phyloP scores from a whole-genome alignment of 2,888 invertebrate species.

The Mesodorylaimus sp. region DNA sequence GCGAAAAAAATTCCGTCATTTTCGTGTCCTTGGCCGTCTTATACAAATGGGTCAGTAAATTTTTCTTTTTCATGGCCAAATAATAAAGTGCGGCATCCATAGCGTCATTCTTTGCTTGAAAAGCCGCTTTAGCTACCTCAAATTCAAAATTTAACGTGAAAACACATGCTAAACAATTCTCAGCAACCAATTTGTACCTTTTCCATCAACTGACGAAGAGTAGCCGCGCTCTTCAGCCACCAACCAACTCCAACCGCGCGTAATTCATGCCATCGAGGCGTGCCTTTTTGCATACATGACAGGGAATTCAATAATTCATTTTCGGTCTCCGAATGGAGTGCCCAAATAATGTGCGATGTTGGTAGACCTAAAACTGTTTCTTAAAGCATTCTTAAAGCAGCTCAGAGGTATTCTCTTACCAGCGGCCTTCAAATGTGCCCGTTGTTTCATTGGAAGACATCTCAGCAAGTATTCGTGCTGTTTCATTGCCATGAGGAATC shows the following conservation, averaged over 20 bases:
- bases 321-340: constrained; percentile 93
- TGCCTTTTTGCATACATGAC: constrained; percentile 42
- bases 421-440: constrained; percentile 43
- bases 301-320: constrained; percentile 67
- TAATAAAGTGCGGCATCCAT: constrained; percentile 93
- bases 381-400: background rate
- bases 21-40: constrained; percentile 59
- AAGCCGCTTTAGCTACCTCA: constrained; percentile 70
- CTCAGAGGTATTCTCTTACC: background rate
- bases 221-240: constrained; percentile 73
- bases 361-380: constrained; percentile 43
- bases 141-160: constrained; percentile 6
- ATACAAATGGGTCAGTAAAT: constrained; percentile 42
- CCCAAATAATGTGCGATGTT: constrained; percentile 81
- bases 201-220: constrained; percentile 66
- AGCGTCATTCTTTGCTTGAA: constrained; percentile 75
- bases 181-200: constrained; percentile 37
- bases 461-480: constrained; percentile 85
- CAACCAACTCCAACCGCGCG: constrained; percentile 81
- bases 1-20: constrained; percentile 84
- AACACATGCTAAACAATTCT: background rate
- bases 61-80: constrained; percentile 93
- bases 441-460: constrained; percentile 72
- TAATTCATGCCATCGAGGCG: constrained; percentile 62
- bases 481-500: constrained; percentile 88